Percentiles rank a stretch among this genome's conserved stretches.
Evolutionary conservation across 2,888 invertebrate species (phyloP).

Genomic region (Apotomis betuletana): DNA sequence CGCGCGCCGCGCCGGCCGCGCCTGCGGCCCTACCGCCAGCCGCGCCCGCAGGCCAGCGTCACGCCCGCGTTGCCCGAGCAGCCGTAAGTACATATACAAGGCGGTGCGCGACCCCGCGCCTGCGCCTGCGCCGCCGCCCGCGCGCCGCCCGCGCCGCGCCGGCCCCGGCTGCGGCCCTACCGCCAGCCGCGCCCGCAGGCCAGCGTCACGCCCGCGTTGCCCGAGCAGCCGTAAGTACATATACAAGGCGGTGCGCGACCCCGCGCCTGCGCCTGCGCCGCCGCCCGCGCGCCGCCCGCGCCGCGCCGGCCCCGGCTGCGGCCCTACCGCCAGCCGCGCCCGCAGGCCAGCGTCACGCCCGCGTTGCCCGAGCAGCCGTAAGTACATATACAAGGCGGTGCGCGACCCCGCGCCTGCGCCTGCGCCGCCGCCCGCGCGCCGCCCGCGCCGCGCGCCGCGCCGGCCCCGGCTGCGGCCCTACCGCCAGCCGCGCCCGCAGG

Average conservation of each 20-base stretch:
- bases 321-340: constrained; percentile 43
- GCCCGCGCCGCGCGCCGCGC: too few species aligned
- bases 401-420: neutral
- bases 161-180: constrained; percentile 42
- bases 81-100: constrained; percentile 31
- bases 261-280: constrained; percentile 23
- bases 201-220: constrained; percentile 46
- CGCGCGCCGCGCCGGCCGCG: constrained; percentile 42
- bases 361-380: constrained; percentile 46
- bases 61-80: constrained; percentile 46
- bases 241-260: neutral
- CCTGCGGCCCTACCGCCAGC: constrained; percentile 43
- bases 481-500: constrained; percentile 43
- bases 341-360: constrained; percentile 44
- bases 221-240: constrained; percentile 42
- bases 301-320: constrained; percentile 40
- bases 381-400: neutral
- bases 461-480: constrained; percentile 42
- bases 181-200: constrained; percentile 44
- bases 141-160: neutral
- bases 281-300: constrained; percentile 42
- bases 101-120: neutral
- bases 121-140: too few species aligned
- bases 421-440: too few species aligned
- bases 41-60: constrained; percentile 44